phyloP scores from a whole-genome alignment of 2,888 invertebrate genomes.

The Hybos culiciformis region DNA sequence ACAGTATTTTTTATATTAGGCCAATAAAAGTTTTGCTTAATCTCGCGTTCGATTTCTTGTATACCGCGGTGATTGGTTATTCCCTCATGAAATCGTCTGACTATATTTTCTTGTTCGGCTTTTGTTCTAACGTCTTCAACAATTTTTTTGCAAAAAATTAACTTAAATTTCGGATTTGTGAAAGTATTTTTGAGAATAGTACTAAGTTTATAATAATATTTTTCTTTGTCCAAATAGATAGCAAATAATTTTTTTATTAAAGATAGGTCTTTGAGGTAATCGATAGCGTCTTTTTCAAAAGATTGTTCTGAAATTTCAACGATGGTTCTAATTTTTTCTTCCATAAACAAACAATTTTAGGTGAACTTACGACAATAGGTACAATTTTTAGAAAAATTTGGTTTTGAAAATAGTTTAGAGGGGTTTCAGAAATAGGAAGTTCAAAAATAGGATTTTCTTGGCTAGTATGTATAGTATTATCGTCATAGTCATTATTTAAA shows the following conservation, averaged over 20 bases:
- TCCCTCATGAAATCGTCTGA: not conserved
- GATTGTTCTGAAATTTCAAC: not conserved
- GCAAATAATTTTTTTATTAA: not conserved
- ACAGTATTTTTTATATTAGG: too few relatives aligned
- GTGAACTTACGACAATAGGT: not conserved
- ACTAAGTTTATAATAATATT: not conserved
- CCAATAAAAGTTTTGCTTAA: too few relatives aligned
- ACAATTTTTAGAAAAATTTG: too few relatives aligned
- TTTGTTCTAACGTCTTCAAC: not conserved
- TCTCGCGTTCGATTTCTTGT: not conserved
- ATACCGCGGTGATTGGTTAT: not conserved
- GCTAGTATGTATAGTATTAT: too few relatives aligned
- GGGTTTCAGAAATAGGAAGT: too few relatives aligned
- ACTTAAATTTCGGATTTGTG: not conserved
- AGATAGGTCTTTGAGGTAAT: not conserved
- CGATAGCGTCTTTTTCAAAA: not conserved
- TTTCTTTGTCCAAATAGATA: not conserved
- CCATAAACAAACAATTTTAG: not conserved
- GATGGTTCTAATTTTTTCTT: not conserved
- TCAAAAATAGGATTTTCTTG: too few relatives aligned
- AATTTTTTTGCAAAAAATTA: not conserved
- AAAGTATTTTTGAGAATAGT: not conserved
- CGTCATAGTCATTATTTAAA: too few relatives aligned
- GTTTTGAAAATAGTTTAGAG: too few relatives aligned
- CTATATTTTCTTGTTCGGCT: not conserved